Base-by-base conservation (phyloP, 1,140 invertebrate species). In the Cotesia glomerata region DNA sequence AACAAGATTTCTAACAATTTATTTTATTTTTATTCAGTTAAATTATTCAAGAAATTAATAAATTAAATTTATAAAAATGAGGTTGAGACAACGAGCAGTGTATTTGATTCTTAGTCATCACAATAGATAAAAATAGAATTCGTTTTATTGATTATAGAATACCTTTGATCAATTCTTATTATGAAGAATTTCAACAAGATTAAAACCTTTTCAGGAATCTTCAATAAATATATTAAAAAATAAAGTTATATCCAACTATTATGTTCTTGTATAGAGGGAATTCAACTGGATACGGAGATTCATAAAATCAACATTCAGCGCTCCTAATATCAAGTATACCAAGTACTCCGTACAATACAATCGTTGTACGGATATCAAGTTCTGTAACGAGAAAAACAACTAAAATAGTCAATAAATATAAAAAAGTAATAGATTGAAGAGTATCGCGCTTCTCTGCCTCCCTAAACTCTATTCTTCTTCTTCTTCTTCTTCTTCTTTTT, bases 281-380 rank as follows among this genome's bases (percentile, higher is more conserved):
- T 64, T 8, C 34, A 26, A 64, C 34, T n/a, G 34, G 49, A 11
- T 51, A n/a, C 8, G 49, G 52, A 56, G 16, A 56, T 56, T 18
- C 16, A 16, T 18, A 26, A 16, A 26, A 5, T 26, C 36, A 51
- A 65, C 16, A 39, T 45, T 39, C 13, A 64, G 45, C 35, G 32
- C 26, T 5, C 5, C 45, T 52, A 66, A 66, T 66, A 66, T 66
- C 45, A 18, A 66, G 64, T 66, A 66, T 66, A 45, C 1, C n/a
- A 9, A 66, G 32, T 52, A 65, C 51, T 66, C 7, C 39, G 64
- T 51, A 66, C 49, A 45, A 45, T 45, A 49, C 51, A 26, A 26
- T 26, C 26, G 26, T 26, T 26, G 1, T 26, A 26, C 49, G 9
- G 14, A 26, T 34, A 49, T 18, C n/a, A 26, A 52, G 8, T 32